phyloP scores from a whole-genome alignment of 2,113 vertebrate genomes.

The Sciurus niger region DNA sequence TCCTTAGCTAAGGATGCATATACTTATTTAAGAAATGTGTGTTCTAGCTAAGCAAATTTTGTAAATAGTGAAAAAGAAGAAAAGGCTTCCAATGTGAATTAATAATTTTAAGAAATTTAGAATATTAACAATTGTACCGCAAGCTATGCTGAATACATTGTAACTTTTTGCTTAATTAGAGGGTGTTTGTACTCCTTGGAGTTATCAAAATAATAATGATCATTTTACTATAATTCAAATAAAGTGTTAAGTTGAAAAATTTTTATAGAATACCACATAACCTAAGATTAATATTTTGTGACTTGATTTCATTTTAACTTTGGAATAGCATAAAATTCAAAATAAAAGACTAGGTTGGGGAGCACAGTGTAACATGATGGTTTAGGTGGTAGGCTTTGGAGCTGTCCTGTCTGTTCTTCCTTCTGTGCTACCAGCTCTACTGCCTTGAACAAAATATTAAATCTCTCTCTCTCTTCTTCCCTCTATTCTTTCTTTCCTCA shows the following conservation, averaged over 20 bases:
- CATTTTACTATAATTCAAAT: not conserved
- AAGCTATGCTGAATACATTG: not conserved
- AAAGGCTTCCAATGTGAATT: not conserved
- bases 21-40: not conserved
- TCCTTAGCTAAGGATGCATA: not conserved
- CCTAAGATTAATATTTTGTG: not conserved
- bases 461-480: not conserved
- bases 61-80: not conserved
- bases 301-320: constrained; percentile 16
- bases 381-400: not conserved
- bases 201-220: not conserved
- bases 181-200: not conserved
- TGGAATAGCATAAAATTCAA: not conserved
- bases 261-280: not conserved
- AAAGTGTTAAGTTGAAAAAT: not conserved
- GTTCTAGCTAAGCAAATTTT: not conserved
- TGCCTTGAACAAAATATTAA: not conserved
- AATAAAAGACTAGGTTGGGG: not conserved
- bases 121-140: not conserved
- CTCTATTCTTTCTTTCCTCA: not conserved
- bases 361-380: not conserved
- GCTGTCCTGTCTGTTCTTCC: not conserved
- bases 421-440: not conserved
- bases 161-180: not conserved
- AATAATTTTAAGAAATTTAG: not conserved